phyloP scores from a whole-genome alignment of 2,797 vertebrate species.

The Karalla daura region DNA sequence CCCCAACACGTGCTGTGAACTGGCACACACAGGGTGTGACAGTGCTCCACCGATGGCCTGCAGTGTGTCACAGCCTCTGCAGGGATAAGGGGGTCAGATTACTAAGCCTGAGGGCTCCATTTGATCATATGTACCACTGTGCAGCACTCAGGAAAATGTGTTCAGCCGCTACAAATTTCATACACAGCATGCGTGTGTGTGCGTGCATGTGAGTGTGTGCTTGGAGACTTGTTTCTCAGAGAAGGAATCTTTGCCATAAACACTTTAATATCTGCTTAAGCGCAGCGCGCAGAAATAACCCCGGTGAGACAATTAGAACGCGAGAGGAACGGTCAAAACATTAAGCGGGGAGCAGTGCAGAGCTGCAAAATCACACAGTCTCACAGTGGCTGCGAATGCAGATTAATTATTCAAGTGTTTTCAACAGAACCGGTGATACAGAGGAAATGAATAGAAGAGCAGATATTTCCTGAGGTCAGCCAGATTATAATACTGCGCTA shows the following conservation, averaged over 20 bases:
- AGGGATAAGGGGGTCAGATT: constrained; percentile 55
- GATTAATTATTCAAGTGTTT: constrained; percentile 65
- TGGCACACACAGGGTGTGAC: background rate
- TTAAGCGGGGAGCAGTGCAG: constrained; percentile 32
- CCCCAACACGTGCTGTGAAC: background rate
- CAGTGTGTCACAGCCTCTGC: constrained; percentile 50
- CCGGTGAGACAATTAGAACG: constrained; percentile 60
- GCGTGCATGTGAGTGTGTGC: background rate
- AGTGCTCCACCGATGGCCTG: constrained; percentile 16
- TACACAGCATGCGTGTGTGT: constrained; percentile 7
- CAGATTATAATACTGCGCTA: constrained; percentile 17
- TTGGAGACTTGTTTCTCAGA: background rate
- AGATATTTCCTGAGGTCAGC: constrained; percentile 37
- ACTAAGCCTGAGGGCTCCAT: constrained; percentile 53
- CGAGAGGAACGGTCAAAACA: constrained; percentile 54
- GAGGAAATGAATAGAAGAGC: constrained; percentile 34
- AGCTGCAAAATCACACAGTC: constrained; percentile 61
- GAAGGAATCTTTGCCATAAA: constrained; percentile 5
- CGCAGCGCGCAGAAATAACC: constrained; percentile 43
- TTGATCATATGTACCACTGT: constrained; percentile 39
- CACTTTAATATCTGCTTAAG: constrained; percentile 37
- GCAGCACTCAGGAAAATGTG: constrained; percentile 37
- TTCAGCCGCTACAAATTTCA: constrained; percentile 28
- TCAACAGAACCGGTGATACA: constrained; percentile 6
- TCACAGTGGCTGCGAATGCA: constrained; percentile 56